These are phyloP conservation scores for Arrhamphus sclerolepis DNA, from an alignment of 2,797 vertebrate genomes.

Conservation along the genomic window DNA sequence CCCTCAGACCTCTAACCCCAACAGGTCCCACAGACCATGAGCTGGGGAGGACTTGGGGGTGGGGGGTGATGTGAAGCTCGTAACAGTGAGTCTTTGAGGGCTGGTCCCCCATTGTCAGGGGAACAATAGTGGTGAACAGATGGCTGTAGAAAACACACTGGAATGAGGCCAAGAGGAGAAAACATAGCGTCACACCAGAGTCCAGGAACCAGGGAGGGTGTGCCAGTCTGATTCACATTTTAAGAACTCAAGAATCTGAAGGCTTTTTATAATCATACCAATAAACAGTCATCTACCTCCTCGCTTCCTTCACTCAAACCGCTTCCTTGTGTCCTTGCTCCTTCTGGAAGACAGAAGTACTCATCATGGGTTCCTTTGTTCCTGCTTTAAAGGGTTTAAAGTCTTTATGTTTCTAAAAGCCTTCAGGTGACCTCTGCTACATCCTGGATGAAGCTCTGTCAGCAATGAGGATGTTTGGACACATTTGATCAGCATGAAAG, in stretches of 20 bases:
- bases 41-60: neutral
- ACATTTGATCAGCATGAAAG: too few species aligned
- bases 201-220: neutral
- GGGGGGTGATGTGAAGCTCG: slow-evolving; percentile 12
- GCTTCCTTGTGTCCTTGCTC: neutral
- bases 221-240: neutral
- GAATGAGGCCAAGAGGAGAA: slow-evolving; percentile 6
- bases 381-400: too few species aligned
- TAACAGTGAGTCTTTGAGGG: slow-evolving; percentile 5
- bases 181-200: slow-evolving; percentile 4
- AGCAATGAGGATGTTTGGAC: too few species aligned
- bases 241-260: too few species aligned
- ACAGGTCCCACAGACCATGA: neutral
- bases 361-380: too few species aligned
- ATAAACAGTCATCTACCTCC: neutral
- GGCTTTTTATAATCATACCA: neutral
- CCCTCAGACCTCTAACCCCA: slow-evolving; percentile 3
- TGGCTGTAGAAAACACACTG: neutral
- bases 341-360: too few species aligned
- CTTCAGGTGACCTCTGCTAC: too few species aligned
- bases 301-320: too few species aligned
- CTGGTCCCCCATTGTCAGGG: slow-evolving; percentile 7
- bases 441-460: too few species aligned
- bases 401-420: too few species aligned
- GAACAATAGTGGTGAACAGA: slow-evolving; percentile 13